These are phyloP conservation scores for Leucoraja ocellata DNA, from an alignment of 2,797 vertebrate species.

Conservation along the genomic window DNA sequence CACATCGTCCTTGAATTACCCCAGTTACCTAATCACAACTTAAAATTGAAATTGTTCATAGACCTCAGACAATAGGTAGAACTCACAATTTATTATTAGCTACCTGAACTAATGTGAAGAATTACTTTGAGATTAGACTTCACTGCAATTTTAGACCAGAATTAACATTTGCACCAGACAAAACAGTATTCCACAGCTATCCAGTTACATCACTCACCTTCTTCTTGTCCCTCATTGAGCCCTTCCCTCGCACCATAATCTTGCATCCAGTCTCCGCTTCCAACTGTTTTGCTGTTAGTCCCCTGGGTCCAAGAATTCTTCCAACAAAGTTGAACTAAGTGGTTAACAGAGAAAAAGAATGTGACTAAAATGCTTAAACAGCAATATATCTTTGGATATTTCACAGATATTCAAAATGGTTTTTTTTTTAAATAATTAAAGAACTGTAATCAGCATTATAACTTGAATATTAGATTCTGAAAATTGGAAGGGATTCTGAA, in stretches of 20 bases:
- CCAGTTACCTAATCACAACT: neutral
- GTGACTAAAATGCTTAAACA: neutral
- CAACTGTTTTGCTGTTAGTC: conserved; percentile 94
- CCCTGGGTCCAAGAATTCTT: conserved; percentile 93
- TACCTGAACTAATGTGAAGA: neutral
- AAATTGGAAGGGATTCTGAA: neutral
- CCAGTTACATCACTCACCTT: conserved; percentile 68
- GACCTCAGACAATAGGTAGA: neutral
- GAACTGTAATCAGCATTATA: neutral
- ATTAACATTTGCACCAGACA: neutral
- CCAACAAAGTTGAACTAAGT: conserved; percentile 94
- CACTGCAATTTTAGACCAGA: neutral
- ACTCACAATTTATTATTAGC: neutral
- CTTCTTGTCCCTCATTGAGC: conserved; percentile 98
- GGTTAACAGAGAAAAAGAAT: neutral
- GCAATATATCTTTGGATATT: neutral
- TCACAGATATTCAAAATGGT: neutral
- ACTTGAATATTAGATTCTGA: neutral
- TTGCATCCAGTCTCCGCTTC: conserved; percentile 98
- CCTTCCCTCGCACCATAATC: conserved; percentile 98
- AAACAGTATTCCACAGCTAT: neutral
- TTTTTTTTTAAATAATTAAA: neutral
- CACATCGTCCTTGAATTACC: neutral
- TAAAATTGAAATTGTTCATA: neutral
- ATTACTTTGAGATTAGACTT: neutral